Percentiles rank a stretch among this genome's conserved stretches.
Evolutionary conservation across 2,113 vertebrate species (phyloP).

Genomic region (Psettodes erumei): DNA sequence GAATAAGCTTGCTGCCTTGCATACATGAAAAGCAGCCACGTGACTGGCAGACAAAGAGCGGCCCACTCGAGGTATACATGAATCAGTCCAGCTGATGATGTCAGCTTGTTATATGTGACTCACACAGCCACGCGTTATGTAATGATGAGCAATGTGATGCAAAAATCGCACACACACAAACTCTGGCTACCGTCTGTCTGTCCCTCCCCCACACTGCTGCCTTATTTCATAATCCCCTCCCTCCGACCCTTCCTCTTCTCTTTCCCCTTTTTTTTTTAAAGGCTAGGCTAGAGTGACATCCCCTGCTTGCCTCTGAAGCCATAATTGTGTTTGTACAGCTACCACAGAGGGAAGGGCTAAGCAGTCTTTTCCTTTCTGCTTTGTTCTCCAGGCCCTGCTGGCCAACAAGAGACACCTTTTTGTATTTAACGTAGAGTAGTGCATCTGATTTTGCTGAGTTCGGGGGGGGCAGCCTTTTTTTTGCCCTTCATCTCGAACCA

Average conservation of each 20-base stretch:
- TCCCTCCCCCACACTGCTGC: conserved; percentile 32
- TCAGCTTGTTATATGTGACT: conserved; percentile 74
- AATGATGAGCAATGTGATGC: conserved; percentile 74
- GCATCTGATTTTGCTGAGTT: conserved; percentile 3
- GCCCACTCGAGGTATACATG: conserved; percentile 53
- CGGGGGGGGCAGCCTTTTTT: conserved; percentile 10
- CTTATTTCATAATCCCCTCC: conserved; percentile 16
- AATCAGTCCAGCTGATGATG: conserved; percentile 62
- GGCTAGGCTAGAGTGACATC: conserved; percentile 24
- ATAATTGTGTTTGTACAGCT: conserved; percentile 50
- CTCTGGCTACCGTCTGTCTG: conserved; percentile 41
- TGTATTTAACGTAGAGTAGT: not conserved
- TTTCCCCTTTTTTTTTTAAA: not conserved
- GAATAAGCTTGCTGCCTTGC: not conserved
- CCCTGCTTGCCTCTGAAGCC: conserved; percentile 36
- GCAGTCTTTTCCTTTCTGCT: conserved; percentile 27
- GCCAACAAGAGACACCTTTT: conserved; percentile 16
- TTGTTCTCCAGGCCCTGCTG: conserved; percentile 21
- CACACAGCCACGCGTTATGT: conserved; percentile 73
- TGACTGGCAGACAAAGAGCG: conserved; percentile 31
- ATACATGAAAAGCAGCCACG: not conserved
- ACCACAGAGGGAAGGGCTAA: conserved; percentile 20
- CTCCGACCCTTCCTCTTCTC: conserved; percentile 1
- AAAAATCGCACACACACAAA: conserved; percentile 58
- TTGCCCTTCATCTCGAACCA: not conserved